Evolutionary conservation across 1,140 invertebrate species (phyloP).

Genomic region (Zaprionus nigranus): DNA sequence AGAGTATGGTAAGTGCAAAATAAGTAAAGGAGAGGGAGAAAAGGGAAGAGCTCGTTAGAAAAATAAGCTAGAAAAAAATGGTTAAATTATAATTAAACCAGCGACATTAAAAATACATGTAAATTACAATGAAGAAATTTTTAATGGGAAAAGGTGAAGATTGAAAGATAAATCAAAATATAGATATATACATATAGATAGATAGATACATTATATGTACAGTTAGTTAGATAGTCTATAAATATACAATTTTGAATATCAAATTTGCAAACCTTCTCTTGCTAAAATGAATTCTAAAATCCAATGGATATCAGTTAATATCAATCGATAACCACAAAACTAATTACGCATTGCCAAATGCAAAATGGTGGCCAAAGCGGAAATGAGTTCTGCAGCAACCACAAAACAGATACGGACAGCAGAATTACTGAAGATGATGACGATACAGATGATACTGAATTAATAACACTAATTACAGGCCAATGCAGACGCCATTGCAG

Average conservation of each 20-base stretch:
- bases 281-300: background rate
- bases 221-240: too few species aligned
- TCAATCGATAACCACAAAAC: slow-evolving; percentile 54
- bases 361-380: slow-evolving; percentile 65
- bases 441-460: slow-evolving; percentile 41
- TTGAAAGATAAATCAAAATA: too few species aligned
- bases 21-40: slow-evolving; percentile 21
- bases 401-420: slow-evolving; percentile 56
- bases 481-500: slow-evolving; percentile 29
- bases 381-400: slow-evolving; percentile 68
- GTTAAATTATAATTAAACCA: slow-evolving; percentile 32
- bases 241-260: too few species aligned
- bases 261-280: background rate
- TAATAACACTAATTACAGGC: slow-evolving; percentile 75
- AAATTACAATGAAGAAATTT: background rate
- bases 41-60: background rate
- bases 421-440: slow-evolving; percentile 35
- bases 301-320: background rate
- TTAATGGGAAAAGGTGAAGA: too few species aligned
- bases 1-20: background rate
- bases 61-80: background rate
- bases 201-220: too few species aligned
- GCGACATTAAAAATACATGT: slow-evolving; percentile 18
- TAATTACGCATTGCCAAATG: slow-evolving; percentile 56
- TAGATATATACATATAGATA: too few species aligned